Evolutionary conservation across 2,888 invertebrate genomes (phyloP), one percentile per base, ranked within the genome.

Genomic region (Tetranychus piercei): DNA sequence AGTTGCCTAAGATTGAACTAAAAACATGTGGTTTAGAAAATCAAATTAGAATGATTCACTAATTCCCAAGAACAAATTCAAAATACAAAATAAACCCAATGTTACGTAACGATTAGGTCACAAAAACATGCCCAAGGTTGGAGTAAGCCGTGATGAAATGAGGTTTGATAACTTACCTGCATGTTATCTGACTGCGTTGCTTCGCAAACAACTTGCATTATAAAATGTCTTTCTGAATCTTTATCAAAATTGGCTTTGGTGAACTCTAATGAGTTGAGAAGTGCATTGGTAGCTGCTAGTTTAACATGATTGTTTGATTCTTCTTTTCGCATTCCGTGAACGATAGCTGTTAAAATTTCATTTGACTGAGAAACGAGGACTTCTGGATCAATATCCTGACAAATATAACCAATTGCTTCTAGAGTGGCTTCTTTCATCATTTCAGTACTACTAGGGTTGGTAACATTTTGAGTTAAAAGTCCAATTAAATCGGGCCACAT

Each of bases 201-300:
- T 85, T 97, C 95, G 85, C 99, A 99, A 8, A 99, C 96, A 74
- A 95, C 94, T 85, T 99, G 95, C 99, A 99, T 99, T 75, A 99
- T 97, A 82, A 94, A 95, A 84, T 99, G 94, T 78, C 99, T 87
- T 84, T 99, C 99, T 76, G 90, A 88, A 86, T 96, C 95, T 82
- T 92, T 92, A 80, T 96, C 95, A 84, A 99, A 99, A 85, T 99
- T 99, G 45, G 92, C 92, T 84, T 92, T 91, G 20, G 97, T 99
- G 82, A 99, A 99, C 85, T 99, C 99, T 74, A 99, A 84, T 0
- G 97, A 99, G 84, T 99, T 99, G 73, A 92, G 87, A 44, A 99
- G 86, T 3, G 99, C 97, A 80, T 90, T 94, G 7, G 96, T 97
- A 43, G 99, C 99, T 69, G 99, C 97, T 74, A 96, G 85, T 77